Percentiles rank a stretch among this genome's conserved stretches.
phyloP scores from a whole-genome alignment of 2,113 vertebrate species.

The Aegotheles bennettii region DNA sequence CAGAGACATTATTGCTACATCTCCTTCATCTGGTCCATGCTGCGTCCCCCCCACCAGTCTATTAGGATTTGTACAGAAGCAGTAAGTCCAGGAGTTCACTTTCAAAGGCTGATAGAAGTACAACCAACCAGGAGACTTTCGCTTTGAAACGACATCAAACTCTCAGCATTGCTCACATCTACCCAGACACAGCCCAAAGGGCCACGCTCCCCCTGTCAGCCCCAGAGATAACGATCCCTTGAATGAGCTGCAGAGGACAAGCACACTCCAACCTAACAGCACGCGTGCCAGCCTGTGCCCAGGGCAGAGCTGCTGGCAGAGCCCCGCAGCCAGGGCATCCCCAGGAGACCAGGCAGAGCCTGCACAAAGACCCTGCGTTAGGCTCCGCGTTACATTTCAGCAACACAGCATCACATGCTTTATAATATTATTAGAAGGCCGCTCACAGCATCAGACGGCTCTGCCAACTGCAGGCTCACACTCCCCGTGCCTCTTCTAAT shows the following conservation, averaged over 20 bases:
- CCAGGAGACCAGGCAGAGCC: neutral
- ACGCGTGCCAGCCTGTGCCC: neutral
- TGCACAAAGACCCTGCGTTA: neutral
- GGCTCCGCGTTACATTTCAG: neutral
- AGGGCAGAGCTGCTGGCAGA: neutral
- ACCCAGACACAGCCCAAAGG: neutral
- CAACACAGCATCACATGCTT: neutral
- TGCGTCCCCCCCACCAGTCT: neutral
- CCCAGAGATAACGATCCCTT: neutral
- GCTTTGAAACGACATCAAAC: slow-evolving; percentile 27
- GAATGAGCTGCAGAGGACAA: neutral
- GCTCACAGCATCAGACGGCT: neutral
- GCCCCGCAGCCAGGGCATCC: rapidly evolving
- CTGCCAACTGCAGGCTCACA: neutral
- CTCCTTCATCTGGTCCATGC: neutral
- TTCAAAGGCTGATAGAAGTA: slow-evolving; percentile 9
- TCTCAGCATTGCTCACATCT: neutral
- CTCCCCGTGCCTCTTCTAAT: neutral
- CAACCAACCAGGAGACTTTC: neutral
- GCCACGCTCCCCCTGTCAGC: neutral
- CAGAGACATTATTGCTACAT: slow-evolving; percentile 13
- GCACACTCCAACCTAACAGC: neutral
- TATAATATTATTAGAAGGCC: neutral
- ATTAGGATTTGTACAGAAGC: neutral
- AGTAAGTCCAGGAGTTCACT: neutral